phyloP scores from a whole-genome alignment of 1,140 invertebrate genomes.

The Drosophila rufa region DNA sequence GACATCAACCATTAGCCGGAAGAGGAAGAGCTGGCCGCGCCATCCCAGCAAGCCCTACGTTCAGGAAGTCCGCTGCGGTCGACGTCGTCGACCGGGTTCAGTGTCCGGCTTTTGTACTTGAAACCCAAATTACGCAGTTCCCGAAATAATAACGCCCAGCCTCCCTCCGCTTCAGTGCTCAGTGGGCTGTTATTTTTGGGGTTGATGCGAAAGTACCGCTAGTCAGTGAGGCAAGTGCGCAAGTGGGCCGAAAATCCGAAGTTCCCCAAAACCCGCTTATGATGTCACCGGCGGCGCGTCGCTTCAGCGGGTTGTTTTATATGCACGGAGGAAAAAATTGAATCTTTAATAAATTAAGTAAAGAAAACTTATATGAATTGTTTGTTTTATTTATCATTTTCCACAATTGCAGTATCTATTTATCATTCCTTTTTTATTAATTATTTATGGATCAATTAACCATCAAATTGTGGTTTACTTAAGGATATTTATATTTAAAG shows the following conservation, averaged over 20 bases:
- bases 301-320: slow-evolving; percentile 12
- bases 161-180: slow-evolving; percentile 20
- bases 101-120: slow-evolving; percentile 78
- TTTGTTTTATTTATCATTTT: not conserved
- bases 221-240: slow-evolving; percentile 52
- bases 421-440: not conserved
- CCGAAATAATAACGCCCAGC: slow-evolving; percentile 58
- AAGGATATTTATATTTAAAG: no score
- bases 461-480: no score
- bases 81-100: slow-evolving; percentile 57
- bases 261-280: slow-evolving; percentile 36
- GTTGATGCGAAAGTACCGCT: slow-evolving; percentile 67
- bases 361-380: not conserved
- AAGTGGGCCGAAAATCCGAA: slow-evolving; percentile 37
- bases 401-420: no score
- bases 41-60: slow-evolving; percentile 41
- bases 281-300: slow-evolving; percentile 49
- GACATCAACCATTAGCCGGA: slow-evolving; percentile 55
- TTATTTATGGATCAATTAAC: not conserved
- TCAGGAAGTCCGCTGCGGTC: slow-evolving; percentile 47
- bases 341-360: not conserved
- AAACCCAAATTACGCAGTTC: slow-evolving; percentile 81
- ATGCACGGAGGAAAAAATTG: not conserved
- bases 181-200: slow-evolving; percentile 53
- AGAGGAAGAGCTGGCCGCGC: slow-evolving; percentile 25